A percentile compares a stretch with the other conserved stretches of the same genome.
phyloP scores from a whole-genome alignment of 2,888 invertebrate genomes.

The Drosophila meridiana region DNA sequence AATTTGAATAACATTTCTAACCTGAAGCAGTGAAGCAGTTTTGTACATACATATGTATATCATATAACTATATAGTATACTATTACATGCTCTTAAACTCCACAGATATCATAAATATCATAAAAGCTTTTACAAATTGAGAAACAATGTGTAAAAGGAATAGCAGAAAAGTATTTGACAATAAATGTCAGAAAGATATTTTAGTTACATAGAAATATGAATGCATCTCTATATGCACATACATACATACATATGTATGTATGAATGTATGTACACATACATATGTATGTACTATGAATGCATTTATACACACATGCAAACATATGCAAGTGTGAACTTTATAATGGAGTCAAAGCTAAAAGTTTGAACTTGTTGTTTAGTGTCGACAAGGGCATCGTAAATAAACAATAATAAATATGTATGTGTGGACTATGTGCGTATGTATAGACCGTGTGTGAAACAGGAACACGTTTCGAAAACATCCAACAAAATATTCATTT shows the following conservation, averaged over 20 bases:
- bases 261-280: not conserved
- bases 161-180: not conserved
- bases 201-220: not conserved
- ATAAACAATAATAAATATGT: conserved; percentile 53
- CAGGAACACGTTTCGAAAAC: conserved; percentile 46
- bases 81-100: not conserved
- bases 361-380: conserved; percentile 55
- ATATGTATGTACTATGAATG: not conserved
- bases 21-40: not conserved
- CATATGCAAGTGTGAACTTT: not conserved
- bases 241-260: not conserved
- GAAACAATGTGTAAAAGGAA: not conserved
- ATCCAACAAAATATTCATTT: conserved; percentile 61
- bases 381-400: conserved; percentile 59
- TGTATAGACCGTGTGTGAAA: conserved; percentile 40
- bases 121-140: not conserved
- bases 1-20: not conserved
- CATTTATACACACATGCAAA: no score
- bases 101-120: not conserved
- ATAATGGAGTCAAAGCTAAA: conserved; percentile 21
- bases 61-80: not conserved
- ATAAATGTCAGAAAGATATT: conserved; percentile 4
- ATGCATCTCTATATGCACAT: not conserved
- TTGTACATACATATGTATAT: not conserved
- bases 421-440: not conserved